Evolutionary conservation across 2,113 vertebrate species (phyloP).

Genomic region (Peromyscus leucopus): DNA sequence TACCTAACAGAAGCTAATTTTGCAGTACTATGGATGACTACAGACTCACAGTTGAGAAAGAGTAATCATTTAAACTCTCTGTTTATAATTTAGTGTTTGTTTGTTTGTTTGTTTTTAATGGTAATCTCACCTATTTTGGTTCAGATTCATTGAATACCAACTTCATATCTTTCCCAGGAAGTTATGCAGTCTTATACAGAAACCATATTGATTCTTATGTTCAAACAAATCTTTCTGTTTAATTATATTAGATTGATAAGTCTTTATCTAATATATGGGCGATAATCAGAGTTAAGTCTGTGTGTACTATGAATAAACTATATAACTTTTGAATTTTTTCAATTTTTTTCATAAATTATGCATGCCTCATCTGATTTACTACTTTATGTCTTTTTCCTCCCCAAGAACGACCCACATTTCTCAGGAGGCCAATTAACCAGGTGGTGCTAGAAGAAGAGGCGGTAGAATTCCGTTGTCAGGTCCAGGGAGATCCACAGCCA

Average conservation of each 20-base stretch:
- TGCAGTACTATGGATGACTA: neutral
- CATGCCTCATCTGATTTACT: conserved; percentile 25
- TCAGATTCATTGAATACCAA: conserved; percentile 35
- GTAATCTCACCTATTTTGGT: neutral
- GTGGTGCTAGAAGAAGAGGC: conserved; percentile 97
- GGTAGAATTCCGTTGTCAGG: conserved; percentile 98
- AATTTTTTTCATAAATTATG: neutral
- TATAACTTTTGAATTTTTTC: neutral
- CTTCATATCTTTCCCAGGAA: neutral
- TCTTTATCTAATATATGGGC: neutral
- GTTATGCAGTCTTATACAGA: neutral
- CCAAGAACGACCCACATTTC: conserved; percentile 96
- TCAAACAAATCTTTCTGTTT: conserved; percentile 30
- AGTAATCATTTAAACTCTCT: neutral
- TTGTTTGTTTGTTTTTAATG: neutral
- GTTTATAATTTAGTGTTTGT: neutral
- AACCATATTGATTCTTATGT: neutral
- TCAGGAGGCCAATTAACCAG: conserved; percentile 98
- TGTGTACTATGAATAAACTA: neutral
- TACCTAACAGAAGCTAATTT: neutral
- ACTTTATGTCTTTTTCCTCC: neutral
- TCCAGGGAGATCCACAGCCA: conserved; percentile 97
- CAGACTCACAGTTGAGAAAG: neutral
- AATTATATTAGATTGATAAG: neutral
- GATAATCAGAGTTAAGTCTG: neutral